phyloP scores from a whole-genome alignment of 2,888 invertebrate genomes.

The Coelinius sp. region DNA sequence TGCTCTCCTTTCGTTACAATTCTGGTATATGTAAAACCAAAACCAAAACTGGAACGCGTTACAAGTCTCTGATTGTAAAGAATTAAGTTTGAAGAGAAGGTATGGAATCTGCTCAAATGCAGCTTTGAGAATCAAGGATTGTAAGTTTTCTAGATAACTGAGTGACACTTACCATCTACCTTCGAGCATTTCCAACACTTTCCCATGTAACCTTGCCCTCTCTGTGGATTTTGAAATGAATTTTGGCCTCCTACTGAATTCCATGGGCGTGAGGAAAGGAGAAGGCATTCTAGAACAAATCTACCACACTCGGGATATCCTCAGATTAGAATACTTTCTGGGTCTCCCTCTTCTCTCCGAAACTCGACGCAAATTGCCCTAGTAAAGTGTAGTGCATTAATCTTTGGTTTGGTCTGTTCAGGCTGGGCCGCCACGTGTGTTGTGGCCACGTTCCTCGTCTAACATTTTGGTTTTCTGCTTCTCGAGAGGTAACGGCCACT shows the following conservation, averaged over 20 bases:
- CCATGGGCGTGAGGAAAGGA: conserved; percentile 25
- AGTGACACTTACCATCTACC: neutral
- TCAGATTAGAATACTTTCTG: neutral
- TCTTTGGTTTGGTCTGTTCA: conserved; percentile 69
- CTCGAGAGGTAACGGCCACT: conserved; percentile 55
- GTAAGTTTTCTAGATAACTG: neutral
- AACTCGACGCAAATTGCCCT: conserved; percentile 71
- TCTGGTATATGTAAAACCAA: no score
- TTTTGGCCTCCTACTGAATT: conserved; percentile 26
- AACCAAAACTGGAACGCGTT: no score
- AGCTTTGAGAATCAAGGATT: no score
- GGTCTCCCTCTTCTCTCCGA: conserved; percentile 53
- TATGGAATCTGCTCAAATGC: no score
- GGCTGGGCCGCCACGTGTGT: conserved; percentile 63
- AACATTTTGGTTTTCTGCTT: conserved; percentile 44
- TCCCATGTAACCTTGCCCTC: conserved; percentile 32
- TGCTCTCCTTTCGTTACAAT: no score
- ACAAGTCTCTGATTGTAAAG: no score
- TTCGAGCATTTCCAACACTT: no score
- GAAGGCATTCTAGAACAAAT: conserved; percentile 56
- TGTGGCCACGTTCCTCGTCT: conserved; percentile 67
- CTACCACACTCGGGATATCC: conserved; percentile 50
- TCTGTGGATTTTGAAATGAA: no score
- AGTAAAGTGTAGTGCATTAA: conserved; percentile 70
- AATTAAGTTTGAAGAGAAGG: no score